Evolutionary conservation across 2,113 vertebrate species (phyloP).

Genomic region (Sporophila hypoxantha): DNA sequence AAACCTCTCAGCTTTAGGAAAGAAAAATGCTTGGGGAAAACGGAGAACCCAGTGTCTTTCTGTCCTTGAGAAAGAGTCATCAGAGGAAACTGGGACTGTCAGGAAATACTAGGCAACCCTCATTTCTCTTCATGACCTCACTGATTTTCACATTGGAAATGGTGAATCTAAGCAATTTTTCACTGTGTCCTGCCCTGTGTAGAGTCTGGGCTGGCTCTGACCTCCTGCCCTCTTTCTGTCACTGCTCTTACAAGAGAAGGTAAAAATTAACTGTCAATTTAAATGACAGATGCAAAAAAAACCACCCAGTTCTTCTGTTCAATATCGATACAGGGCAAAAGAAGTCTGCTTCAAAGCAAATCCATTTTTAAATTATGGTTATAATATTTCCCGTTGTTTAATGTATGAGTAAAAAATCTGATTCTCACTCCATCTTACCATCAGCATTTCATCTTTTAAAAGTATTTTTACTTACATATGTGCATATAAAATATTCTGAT

Average conservation of each 20-base stretch:
- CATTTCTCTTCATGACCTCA: background rate
- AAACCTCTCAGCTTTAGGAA: background rate
- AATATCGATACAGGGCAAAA: background rate
- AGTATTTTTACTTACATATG: background rate
- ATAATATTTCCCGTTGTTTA: background rate
- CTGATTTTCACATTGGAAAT: background rate
- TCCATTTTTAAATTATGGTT: background rate
- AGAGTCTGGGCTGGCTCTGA: background rate
- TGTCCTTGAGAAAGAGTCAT: background rate
- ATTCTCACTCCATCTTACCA: background rate
- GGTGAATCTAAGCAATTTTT: background rate
- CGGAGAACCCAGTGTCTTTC: background rate
- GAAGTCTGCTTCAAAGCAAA: background rate
- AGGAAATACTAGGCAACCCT: background rate
- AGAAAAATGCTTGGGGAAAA: background rate
- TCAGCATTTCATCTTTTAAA: background rate
- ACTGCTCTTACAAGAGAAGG: background rate
- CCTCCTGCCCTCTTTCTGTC: background rate
- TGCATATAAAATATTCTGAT: background rate
- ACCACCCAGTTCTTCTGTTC: background rate
- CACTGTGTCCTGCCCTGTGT: background rate
- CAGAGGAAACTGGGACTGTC: background rate
- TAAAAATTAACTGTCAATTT: background rate
- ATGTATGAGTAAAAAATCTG: background rate
- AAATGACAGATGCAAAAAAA: background rate